Evolutionary conservation across 2,113 vertebrate genomes (phyloP).

Genomic region (Mustela nigripes): DNA sequence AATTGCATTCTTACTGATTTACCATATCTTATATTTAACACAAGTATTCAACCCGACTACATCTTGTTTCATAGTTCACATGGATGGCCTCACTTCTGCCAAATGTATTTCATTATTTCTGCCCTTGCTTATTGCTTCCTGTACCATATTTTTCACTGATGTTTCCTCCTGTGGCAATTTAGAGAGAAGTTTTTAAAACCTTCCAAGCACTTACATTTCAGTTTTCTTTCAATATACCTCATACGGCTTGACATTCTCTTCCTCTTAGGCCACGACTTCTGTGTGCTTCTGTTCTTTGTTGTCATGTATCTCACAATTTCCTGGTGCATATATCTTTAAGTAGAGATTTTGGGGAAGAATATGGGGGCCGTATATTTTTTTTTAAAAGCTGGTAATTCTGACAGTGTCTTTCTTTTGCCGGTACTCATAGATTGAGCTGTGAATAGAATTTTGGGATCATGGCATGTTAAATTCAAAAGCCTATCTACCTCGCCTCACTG

Average conservation of each 20-base stretch:
- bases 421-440: background rate
- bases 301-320: slow-evolving; percentile 14
- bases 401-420: background rate
- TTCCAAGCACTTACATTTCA: background rate
- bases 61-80: background rate
- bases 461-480: slow-evolving; percentile 10
- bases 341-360: background rate
- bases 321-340: background rate
- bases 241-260: background rate
- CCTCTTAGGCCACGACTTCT: background rate
- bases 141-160: background rate
- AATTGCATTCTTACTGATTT: background rate
- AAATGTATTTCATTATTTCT: background rate
- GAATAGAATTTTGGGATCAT: background rate
- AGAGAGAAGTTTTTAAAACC: background rate
- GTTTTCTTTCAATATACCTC: background rate
- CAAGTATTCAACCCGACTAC: background rate
- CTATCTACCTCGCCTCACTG: background rate
- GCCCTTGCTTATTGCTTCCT: background rate
- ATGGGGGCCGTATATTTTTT: background rate
- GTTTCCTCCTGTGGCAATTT: background rate
- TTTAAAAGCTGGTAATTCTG: background rate
- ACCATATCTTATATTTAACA: background rate
- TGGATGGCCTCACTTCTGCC: background rate
- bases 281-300: background rate